Conservation (phyloP, 2,113 vertebrate species). For the Neoarius graeffei region DNA sequence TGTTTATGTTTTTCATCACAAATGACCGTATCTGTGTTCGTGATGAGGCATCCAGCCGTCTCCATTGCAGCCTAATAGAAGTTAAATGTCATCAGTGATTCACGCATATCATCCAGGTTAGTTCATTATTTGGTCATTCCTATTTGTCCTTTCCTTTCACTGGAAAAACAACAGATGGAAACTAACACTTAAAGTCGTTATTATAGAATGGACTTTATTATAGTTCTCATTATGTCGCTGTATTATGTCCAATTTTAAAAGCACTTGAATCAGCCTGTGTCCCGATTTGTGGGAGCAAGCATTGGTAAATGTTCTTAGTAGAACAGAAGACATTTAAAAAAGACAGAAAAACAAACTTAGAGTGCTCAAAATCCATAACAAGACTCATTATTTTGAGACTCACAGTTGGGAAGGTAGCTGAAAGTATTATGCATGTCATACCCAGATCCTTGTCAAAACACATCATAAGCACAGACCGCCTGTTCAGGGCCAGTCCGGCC, state of each 20-base stretch:
- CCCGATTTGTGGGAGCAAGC: background rate
- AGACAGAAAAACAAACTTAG: background rate
- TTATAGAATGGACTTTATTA: background rate
- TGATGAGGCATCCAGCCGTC: background rate
- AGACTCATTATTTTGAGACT: background rate
- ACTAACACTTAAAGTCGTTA: no score
- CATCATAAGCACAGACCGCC: no score
- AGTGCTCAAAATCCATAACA: background rate
- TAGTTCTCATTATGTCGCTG: background rate
- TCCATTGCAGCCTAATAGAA: constrained; percentile 6
- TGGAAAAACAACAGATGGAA: background rate
- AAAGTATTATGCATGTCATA: background rate
- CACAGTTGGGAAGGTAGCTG: background rate
- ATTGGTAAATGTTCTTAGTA: background rate
- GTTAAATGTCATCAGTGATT: constrained; percentile 18
- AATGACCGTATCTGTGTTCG: background rate
- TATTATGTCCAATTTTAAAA: background rate
- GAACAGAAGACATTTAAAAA: background rate
- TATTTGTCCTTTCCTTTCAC: background rate
- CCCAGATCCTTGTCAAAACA: no score
- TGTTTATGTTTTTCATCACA: constrained; percentile 9
- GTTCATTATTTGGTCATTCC: background rate
- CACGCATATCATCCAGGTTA: background rate
- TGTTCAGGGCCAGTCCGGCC: no score
- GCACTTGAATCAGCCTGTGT: background rate